These are phyloP conservation scores for Lampris megalopsis DNA, from an alignment of 2,113 vertebrate species.

Conservation along the genomic window DNA sequence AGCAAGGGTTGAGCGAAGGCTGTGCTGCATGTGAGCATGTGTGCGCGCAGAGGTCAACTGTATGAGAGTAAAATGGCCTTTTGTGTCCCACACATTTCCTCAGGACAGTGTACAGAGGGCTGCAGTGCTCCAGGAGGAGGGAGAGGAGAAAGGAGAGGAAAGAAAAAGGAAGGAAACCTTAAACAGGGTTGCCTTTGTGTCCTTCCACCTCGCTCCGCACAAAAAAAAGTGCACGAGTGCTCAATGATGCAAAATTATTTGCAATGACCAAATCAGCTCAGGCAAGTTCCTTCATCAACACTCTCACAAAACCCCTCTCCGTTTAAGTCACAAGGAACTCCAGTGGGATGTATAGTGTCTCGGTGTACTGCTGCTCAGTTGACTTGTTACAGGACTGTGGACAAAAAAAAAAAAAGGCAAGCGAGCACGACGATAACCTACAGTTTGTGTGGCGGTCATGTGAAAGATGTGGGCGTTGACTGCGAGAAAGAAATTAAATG, in stretches of 20 bases:
- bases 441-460: constrained; percentile 39
- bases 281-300: not conserved
- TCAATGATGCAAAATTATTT: not conserved
- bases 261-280: not conserved
- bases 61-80: not conserved
- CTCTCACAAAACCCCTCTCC: not conserved
- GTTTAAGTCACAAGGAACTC: not conserved
- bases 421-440: not conserved
- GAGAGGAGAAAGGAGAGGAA: not conserved
- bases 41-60: not conserved
- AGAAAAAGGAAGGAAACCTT: not conserved
- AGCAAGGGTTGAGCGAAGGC: not conserved
- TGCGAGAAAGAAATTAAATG: constrained; percentile 42
- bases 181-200: constrained; percentile 29
- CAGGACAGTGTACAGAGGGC: not conserved
- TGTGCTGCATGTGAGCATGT: not conserved
- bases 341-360: not conserved
- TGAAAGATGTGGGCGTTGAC: constrained; percentile 62
- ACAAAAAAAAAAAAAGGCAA: constrained; percentile 3
- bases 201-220: not conserved
- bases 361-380: not conserved
- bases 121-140: not conserved
- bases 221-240: not conserved
- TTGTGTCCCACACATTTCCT: constrained; percentile 9
- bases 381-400: not conserved